A percentile compares a stretch with the other conserved stretches of the same genome.
phyloP scores from a whole-genome alignment of 1,140 invertebrate genomes.

The Tribolium castaneum region DNA sequence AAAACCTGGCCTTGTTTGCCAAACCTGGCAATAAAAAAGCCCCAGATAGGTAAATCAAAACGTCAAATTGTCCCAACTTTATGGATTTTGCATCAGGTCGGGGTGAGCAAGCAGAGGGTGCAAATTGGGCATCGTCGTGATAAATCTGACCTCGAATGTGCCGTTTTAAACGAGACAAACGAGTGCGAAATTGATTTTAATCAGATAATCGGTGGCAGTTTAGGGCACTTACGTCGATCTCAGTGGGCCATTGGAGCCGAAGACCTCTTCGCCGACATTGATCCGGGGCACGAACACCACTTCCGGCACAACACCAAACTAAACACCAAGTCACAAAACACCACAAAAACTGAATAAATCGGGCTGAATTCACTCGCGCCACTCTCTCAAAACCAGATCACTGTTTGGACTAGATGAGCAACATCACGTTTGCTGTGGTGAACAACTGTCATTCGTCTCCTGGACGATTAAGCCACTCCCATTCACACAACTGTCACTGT shows the following conservation, averaged over 20 bases:
- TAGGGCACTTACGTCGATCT: slow-evolving; percentile 38
- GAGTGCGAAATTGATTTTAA: slow-evolving; percentile 55
- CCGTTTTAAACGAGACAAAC: slow-evolving; percentile 41
- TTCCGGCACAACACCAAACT: background rate
- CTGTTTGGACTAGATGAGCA: background rate
- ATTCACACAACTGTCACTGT: background rate
- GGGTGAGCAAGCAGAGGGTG: background rate
- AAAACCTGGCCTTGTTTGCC: too few relatives aligned
- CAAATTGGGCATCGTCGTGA: background rate
- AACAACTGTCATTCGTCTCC: background rate
- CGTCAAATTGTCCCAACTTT: too few relatives aligned
- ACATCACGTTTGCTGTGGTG: background rate
- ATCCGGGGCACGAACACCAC: background rate
- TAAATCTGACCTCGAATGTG: slow-evolving; percentile 55
- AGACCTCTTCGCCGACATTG: slow-evolving; percentile 1
- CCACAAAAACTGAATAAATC: background rate
- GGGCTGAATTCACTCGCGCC: background rate
- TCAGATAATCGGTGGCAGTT: slow-evolving; percentile 52
- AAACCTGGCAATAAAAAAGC: too few relatives aligned
- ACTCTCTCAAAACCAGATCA: background rate
- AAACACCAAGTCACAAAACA: background rate
- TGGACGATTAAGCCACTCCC: slow-evolving; percentile 6
- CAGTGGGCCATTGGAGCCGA: background rate
- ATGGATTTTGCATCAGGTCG: background rate
- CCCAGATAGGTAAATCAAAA: too few relatives aligned